phyloP scores from a whole-genome alignment of 2,113 vertebrate species.

The Athene noctua region DNA sequence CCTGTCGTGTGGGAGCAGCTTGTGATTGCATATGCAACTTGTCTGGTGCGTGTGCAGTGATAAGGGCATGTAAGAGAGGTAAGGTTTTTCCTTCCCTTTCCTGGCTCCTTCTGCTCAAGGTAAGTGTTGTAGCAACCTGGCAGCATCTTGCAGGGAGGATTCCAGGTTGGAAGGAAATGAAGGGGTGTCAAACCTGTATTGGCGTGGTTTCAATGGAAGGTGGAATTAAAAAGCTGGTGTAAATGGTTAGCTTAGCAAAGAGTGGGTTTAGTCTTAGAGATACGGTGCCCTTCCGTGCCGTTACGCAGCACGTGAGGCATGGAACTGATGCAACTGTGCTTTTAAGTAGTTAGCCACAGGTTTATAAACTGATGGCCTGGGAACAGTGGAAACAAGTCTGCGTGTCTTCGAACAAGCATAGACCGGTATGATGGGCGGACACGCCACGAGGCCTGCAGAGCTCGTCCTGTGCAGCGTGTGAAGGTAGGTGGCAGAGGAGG shows the following conservation, averaged over 20 bases:
- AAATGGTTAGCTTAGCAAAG: neutral
- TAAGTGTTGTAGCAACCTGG: neutral
- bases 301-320: neutral
- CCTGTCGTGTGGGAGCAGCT: neutral
- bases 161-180: neutral
- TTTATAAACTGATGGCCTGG: neutral
- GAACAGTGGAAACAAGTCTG: neutral
- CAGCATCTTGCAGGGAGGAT: neutral
- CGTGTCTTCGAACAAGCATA: neutral
- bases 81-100: neutral
- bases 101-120: neutral
- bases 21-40: neutral
- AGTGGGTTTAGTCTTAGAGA: neutral
- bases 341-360: neutral
- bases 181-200: neutral
- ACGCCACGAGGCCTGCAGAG: neutral
- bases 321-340: neutral
- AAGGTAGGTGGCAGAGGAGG: neutral
- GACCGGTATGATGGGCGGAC: neutral
- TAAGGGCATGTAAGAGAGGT: neutral
- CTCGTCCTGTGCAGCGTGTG: neutral
- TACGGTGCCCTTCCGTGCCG: neutral
- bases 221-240: neutral
- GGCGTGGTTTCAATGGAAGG: neutral
- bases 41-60: neutral